A percentile compares a stretch with the other conserved stretches of the same genome.
These are phyloP conservation scores for Bombus superbus DNA, from an alignment of 1,140 invertebrate genomes.

Conservation along the genomic window DNA sequence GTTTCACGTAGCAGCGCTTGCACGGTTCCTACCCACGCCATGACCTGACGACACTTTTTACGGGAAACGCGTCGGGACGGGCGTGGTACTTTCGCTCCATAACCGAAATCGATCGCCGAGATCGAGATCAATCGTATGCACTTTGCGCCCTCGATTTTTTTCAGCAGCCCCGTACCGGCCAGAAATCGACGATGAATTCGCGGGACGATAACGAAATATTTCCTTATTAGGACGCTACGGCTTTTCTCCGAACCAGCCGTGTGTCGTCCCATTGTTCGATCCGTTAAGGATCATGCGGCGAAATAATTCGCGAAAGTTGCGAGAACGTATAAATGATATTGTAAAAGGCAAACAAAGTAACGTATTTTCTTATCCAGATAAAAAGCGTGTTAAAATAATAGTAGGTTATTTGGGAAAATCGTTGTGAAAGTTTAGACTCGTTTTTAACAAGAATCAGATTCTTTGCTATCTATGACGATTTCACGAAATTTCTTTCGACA, in stretches of 20 bases:
- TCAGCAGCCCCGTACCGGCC: neutral
- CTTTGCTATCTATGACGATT: no score
- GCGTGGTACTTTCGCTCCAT: constrained; percentile 67
- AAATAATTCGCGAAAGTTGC: neutral
- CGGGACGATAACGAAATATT: neutral
- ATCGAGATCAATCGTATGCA: constrained; percentile 32
- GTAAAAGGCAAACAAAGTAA: no score
- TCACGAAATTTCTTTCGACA: no score
- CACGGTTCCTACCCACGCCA: constrained; percentile 68
- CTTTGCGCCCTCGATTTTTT: constrained; percentile 4
- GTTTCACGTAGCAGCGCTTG: constrained; percentile 1
- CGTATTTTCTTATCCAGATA: no score
- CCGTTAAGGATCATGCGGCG: neutral
- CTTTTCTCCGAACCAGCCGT: neutral
- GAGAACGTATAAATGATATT: no score
- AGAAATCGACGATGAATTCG: neutral
- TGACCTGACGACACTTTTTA: constrained; percentile 71
- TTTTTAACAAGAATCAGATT: no score
- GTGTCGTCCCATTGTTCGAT: neutral
- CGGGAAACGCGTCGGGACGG: constrained; percentile 47
- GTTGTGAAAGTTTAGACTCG: no score
- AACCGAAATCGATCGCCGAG: constrained; percentile 46
- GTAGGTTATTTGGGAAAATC: no score
- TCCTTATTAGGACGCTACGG: neutral
- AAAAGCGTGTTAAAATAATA: no score